Conservation (phyloP, 2,888 invertebrate species). For the Ennomos erosarius region DNA sequence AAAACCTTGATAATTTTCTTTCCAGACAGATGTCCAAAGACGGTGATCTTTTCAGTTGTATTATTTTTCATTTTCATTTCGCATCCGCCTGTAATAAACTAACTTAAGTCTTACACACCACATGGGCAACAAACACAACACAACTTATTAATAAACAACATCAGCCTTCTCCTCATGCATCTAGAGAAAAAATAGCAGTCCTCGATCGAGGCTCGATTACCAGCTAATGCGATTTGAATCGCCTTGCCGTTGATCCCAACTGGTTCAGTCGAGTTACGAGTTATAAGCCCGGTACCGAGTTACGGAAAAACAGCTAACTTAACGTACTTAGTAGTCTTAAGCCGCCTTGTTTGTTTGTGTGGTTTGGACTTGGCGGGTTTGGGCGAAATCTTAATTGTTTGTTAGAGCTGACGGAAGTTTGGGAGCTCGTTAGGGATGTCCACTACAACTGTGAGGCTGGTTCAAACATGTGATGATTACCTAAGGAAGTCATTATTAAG, state of each 20-base stretch:
- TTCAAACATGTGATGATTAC: conserved; percentile 1
- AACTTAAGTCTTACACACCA: conserved; percentile 2
- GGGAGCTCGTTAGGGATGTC: neutral
- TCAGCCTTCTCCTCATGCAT: conserved; percentile 7
- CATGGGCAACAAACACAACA: too few species aligned
- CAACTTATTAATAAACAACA: conserved; percentile 19
- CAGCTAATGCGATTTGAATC: conserved; percentile 73
- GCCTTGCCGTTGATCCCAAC: conserved; percentile 62
- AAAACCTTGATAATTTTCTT: too few species aligned
- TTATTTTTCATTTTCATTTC: too few species aligned
- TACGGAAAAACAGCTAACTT: conserved; percentile 30
- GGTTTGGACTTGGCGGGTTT: conserved; percentile 22
- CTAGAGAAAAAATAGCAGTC: conserved; percentile 27
- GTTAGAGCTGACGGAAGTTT: conserved; percentile 5
- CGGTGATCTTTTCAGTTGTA: too few species aligned
- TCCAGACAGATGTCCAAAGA: too few species aligned
- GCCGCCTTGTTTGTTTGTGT: conserved; percentile 26
- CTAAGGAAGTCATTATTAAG: neutral
- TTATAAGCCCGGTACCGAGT: conserved; percentile 35
- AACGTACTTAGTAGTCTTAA: conserved; percentile 32
- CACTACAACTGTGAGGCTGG: neutral
- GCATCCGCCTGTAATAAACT: neutral
- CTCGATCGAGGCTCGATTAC: conserved; percentile 53
- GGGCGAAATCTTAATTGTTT: conserved; percentile 26
- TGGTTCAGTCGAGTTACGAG: conserved; percentile 58